Conservation (phyloP, 2,797 vertebrate genomes). For the Oreonectes daqikongensis region DNA sequence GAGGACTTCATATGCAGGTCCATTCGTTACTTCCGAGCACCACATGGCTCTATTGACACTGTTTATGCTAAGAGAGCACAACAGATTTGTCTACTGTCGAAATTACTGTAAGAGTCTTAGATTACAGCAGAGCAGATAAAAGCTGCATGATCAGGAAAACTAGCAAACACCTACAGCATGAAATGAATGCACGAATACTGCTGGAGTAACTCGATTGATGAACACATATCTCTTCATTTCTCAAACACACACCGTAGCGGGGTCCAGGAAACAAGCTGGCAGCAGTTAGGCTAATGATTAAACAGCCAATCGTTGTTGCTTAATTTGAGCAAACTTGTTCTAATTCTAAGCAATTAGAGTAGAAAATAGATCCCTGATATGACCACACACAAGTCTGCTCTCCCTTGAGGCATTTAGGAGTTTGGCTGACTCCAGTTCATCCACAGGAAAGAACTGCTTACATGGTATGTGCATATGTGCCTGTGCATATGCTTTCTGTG, state of each 20-base stretch:
- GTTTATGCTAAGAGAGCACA: conserved; percentile 41
- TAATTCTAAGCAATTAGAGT: conserved; percentile 66
- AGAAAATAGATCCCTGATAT: conserved; percentile 60
- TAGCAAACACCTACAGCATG: conserved; percentile 56
- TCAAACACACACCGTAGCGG: conserved; percentile 48
- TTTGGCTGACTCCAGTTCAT: conserved; percentile 70
- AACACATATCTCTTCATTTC: conserved; percentile 37
- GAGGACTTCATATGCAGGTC: conserved; percentile 30
- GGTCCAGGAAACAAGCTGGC: conserved; percentile 58
- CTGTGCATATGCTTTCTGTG: conserved; percentile 12
- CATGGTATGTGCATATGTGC: conserved; percentile 31
- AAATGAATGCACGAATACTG: background rate
- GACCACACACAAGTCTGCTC: conserved; percentile 30
- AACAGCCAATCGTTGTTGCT: conserved; percentile 62
- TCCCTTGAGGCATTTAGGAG: background rate
- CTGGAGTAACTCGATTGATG: conserved; percentile 9
- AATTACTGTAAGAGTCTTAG: conserved; percentile 18
- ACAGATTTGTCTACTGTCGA: conserved; percentile 40
- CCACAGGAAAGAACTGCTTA: conserved; percentile 64
- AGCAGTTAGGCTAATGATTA: conserved; percentile 64
- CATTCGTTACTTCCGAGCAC: conserved; percentile 35
- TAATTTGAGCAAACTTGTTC: conserved; percentile 69
- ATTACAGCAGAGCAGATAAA: conserved; percentile 20
- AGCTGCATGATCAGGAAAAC: conserved; percentile 57
- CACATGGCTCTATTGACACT: conserved; percentile 44